Evolutionary conservation across 2,113 vertebrate genomes (phyloP).

Genomic region (Pterocles orientalis): DNA sequence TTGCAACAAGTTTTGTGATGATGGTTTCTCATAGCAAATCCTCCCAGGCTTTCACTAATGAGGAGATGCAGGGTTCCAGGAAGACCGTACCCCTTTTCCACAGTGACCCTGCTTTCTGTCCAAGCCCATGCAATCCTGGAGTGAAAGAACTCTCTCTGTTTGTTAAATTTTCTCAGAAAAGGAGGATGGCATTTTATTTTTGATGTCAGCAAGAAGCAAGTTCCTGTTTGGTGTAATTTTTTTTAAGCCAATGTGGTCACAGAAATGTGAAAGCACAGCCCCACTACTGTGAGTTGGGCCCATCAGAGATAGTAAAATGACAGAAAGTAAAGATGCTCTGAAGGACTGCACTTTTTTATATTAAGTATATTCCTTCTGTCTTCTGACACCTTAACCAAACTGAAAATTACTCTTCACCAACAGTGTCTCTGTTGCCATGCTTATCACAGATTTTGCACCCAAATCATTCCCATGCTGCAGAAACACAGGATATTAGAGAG

Average conservation of each 20-base stretch:
- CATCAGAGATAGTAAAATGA: not conserved
- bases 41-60: not conserved
- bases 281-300: not conserved
- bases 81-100: not conserved
- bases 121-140: not conserved
- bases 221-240: not conserved
- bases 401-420: not conserved
- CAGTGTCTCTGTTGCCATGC: not conserved
- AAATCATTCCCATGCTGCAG: not conserved
- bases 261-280: not conserved
- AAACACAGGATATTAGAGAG: not conserved
- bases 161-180: not conserved
- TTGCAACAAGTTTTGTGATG: not conserved
- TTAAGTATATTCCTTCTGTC: not conserved
- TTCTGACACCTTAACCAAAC: not conserved
- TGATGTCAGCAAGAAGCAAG: not conserved
- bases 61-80: not conserved
- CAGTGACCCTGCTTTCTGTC: not conserved
- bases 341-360: not conserved
- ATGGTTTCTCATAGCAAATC: not conserved
- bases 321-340: not conserved
- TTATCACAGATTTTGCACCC: not conserved
- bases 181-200: not conserved
- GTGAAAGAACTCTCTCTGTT: not conserved
- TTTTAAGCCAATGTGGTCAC: not conserved